A percentile compares a stretch with the other conserved stretches of the same genome.
phyloP scores from a whole-genome alignment of 2,888 invertebrate species.

The Ephialtes manifestator region DNA sequence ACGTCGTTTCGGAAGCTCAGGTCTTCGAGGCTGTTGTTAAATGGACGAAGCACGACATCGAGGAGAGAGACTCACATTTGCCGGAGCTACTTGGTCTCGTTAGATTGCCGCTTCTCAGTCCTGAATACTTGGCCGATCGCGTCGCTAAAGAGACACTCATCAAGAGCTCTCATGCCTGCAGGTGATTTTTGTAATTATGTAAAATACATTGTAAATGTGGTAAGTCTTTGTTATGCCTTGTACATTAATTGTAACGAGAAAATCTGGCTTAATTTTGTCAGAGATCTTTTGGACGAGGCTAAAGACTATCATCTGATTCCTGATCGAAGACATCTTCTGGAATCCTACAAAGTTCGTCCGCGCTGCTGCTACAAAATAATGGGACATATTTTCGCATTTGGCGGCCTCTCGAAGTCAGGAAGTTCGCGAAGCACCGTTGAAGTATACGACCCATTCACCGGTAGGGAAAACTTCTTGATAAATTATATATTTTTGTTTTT shows the following conservation, averaged over 20 bases:
- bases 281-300: constrained; percentile 95
- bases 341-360: constrained; percentile 92
- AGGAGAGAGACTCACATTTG: constrained; percentile 88
- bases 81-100: constrained; percentile 92
- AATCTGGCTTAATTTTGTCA: constrained; percentile 77
- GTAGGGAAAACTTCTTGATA: constrained; percentile 63
- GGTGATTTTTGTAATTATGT: constrained; percentile 85
- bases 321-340: constrained; percentile 92
- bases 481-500: background rate
- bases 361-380: constrained; percentile 91
- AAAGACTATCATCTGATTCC: constrained; percentile 96
- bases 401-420: constrained; percentile 93
- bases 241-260: background rate
- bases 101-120: constrained; percentile 92
- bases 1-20: constrained; percentile 92
- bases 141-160: constrained; percentile 93
- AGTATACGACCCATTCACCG: constrained; percentile 91
- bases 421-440: constrained; percentile 95
- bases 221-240: background rate
- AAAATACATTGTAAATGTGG: background rate
- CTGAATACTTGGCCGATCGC: constrained; percentile 93
- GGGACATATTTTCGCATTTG: constrained; percentile 95
- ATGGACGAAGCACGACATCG: constrained; percentile 91
- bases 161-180: constrained; percentile 92
- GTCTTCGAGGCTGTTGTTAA: constrained; percentile 94